phyloP scores from a whole-genome alignment of 2,113 vertebrate species.

The Scytalopus superciliaris region DNA sequence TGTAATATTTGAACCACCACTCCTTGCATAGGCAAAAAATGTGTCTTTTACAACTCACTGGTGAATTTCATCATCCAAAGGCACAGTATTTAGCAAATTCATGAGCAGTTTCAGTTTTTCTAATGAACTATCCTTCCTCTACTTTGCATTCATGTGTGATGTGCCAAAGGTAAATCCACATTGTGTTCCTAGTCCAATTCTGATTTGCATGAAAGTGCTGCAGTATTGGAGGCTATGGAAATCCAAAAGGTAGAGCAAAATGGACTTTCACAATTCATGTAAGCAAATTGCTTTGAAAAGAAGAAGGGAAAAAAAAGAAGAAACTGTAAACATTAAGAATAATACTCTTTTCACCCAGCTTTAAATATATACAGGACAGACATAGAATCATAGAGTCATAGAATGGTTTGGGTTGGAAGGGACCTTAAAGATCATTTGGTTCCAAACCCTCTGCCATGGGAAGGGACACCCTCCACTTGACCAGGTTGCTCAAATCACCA shows the following conservation, averaged over 20 bases:
- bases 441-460: accelerated
- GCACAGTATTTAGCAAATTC: background rate
- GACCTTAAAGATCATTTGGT: background rate
- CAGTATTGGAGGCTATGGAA: background rate
- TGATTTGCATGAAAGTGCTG: background rate
- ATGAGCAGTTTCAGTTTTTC: background rate
- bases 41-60: background rate
- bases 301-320: background rate
- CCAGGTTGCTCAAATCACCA: background rate
- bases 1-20: background rate
- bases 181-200: background rate
- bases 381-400: background rate
- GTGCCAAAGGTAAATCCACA: background rate
- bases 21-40: background rate
- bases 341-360: background rate
- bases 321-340: background rate
- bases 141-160: background rate
- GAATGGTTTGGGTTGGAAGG: background rate
- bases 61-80: background rate
- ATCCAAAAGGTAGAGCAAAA: background rate
- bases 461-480: background rate
- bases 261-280: background rate
- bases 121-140: background rate
- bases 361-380: background rate
- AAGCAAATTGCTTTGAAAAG: background rate